Percentiles rank a stretch among this genome's conserved stretches.
Conservation (phyloP, 2,888 invertebrate species). For the Odontocolon sp. region DNA sequence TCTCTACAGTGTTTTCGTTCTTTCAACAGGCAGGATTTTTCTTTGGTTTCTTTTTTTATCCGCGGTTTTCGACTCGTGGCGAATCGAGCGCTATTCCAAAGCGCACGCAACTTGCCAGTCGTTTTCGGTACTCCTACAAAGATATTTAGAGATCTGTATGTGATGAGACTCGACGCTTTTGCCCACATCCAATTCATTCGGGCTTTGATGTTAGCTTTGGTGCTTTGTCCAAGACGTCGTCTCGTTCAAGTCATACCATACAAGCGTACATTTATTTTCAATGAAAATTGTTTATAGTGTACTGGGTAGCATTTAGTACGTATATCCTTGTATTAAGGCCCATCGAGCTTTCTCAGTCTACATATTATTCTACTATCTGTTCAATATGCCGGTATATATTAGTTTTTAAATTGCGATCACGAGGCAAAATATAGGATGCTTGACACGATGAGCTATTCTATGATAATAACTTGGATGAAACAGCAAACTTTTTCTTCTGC, state of each 20-base stretch:
- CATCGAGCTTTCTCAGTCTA: background rate
- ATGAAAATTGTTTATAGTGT: slow-evolving; percentile 6
- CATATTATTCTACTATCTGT: too few species aligned
- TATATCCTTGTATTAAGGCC: too few species aligned
- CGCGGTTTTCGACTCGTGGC: slow-evolving; percentile 52
- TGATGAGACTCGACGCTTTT: background rate
- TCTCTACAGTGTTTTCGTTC: slow-evolving; percentile 18
- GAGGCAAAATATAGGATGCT: slow-evolving; percentile 44
- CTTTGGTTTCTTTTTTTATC: slow-evolving; percentile 22
- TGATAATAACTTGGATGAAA: slow-evolving; percentile 48
- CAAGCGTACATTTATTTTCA: slow-evolving; percentile 3
- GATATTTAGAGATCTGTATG: too few species aligned
- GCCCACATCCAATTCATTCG: slow-evolving; percentile 8
- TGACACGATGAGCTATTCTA: slow-evolving; percentile 42
- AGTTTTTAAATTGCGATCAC: slow-evolving; percentile 45
- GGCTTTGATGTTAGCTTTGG: slow-evolving; percentile 50
- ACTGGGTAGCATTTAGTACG: too few species aligned
- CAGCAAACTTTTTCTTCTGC: slow-evolving; percentile 47
- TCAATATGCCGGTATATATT: slow-evolving; percentile 22
- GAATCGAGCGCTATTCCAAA: slow-evolving; percentile 45
- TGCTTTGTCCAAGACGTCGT: slow-evolving; percentile 56
- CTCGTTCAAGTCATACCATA: slow-evolving; percentile 48
- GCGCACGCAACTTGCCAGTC: slow-evolving; percentile 46
- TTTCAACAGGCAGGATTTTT: slow-evolving; percentile 9
- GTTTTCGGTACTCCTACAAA: too few species aligned